Evolutionary conservation across 2,797 vertebrate genomes (phyloP).

Genomic region (Sebastes hopkinsi): DNA sequence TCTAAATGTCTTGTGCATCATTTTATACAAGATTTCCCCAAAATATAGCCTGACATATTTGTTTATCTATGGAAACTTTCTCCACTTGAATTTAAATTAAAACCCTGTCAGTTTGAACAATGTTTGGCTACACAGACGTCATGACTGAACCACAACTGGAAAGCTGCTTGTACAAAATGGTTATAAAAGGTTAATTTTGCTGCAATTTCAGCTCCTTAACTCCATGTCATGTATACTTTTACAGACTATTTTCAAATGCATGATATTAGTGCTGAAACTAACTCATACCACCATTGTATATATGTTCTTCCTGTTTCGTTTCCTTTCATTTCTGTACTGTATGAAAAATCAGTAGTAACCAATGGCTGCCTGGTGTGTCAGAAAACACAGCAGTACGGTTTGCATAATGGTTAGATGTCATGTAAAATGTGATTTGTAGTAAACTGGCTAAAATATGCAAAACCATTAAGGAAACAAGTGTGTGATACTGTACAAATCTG

Average conservation of each 20-base stretch:
- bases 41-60: not conserved
- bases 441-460: not conserved
- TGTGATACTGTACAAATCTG: not conserved
- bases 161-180: not conserved
- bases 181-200: not conserved
- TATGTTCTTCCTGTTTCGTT: not conserved
- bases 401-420: not conserved
- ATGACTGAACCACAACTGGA: not conserved
- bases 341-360: not conserved
- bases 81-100: not conserved
- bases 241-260: not conserved
- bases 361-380: not conserved
- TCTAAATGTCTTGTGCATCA: not conserved
- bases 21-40: not conserved
- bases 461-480: not conserved
- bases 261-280: too few relatives aligned
- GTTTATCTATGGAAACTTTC: not conserved
- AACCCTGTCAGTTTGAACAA: not conserved
- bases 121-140: not conserved
- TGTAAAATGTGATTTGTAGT: not conserved
- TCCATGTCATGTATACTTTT: not conserved
- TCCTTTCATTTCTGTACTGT: not conserved
- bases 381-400: not conserved
- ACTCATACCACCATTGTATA: too few relatives aligned
- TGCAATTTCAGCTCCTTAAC: not conserved